A percentile compares a stretch with the other conserved stretches of the same genome.
Evolutionary conservation across 2,888 invertebrate genomes (phyloP).

Genomic region (Apodemia zela): DNA sequence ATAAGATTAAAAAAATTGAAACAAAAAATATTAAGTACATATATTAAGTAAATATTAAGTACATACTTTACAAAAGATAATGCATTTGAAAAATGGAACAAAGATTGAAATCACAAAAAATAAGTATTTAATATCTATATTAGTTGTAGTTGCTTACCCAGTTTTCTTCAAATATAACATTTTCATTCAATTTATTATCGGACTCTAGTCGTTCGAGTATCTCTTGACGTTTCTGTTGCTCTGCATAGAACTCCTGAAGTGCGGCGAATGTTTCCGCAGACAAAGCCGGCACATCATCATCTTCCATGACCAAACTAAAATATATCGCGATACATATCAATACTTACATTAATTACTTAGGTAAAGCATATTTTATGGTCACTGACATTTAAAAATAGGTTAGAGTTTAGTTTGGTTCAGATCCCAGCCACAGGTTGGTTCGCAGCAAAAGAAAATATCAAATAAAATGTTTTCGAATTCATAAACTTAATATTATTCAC

Average conservation of each 20-base stretch:
- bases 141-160: slow-evolving; percentile 82
- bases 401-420: not conserved
- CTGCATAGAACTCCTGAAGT: slow-evolving; percentile 87
- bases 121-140: no score
- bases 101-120: no score
- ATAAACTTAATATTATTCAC: not conserved
- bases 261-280: slow-evolving; percentile 87
- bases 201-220: slow-evolving; percentile 71
- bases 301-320: slow-evolving; percentile 55
- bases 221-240: slow-evolving; percentile 83
- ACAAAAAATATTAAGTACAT: no score
- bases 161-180: slow-evolving; percentile 86
- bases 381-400: slow-evolving; percentile 3
- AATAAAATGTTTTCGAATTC: not conserved
- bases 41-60: no score
- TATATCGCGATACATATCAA: not conserved
- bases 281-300: slow-evolving; percentile 83
- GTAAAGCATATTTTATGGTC: not conserved
- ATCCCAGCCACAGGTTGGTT: not conserved
- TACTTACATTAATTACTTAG: not conserved
- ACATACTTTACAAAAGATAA: no score
- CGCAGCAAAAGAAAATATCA: not conserved
- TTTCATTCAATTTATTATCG: slow-evolving; percentile 62
- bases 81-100: no score
- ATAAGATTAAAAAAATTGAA: no score